A percentile compares a stretch with the other conserved stretches of the same genome.
Evolutionary conservation across 2,797 vertebrate species (phyloP).

Genomic region (Limnodromus scolopaceus): DNA sequence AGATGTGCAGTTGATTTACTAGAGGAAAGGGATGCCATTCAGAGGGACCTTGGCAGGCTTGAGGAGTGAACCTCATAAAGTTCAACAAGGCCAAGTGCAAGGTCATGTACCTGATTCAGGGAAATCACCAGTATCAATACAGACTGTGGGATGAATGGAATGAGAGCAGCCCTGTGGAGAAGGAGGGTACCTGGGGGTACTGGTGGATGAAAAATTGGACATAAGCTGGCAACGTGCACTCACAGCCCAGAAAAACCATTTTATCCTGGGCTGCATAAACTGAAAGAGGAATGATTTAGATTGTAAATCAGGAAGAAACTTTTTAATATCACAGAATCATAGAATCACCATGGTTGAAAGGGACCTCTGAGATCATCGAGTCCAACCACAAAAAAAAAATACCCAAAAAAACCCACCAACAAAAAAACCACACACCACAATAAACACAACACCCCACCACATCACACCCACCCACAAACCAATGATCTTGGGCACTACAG

Average conservation of each 20-base stretch:
- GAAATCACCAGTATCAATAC: background rate
- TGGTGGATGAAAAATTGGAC: background rate
- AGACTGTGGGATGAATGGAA: background rate
- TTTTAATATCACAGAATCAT: background rate
- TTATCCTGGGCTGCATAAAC: background rate
- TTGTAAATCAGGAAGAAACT: background rate
- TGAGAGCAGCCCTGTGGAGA: background rate
- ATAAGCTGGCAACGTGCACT: background rate
- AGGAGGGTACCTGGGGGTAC: background rate
- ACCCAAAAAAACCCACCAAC: no score
- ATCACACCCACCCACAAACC: no score
- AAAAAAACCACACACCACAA: no score
- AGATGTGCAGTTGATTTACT: rapidly evolving
- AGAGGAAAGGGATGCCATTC: background rate
- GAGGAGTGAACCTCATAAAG: background rate
- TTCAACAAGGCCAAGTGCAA: background rate
- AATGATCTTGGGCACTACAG: no score
- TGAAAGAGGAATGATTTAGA: background rate
- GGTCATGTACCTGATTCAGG: background rate
- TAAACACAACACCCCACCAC: no score
- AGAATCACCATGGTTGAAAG: no score
- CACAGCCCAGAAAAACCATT: rapidly evolving
- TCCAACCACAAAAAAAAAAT: no score
- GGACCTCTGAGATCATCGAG: no score
- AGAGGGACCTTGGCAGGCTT: background rate